Conservation (phyloP, 2,113 vertebrate species). For the Dicrurus megarhynchus region DNA sequence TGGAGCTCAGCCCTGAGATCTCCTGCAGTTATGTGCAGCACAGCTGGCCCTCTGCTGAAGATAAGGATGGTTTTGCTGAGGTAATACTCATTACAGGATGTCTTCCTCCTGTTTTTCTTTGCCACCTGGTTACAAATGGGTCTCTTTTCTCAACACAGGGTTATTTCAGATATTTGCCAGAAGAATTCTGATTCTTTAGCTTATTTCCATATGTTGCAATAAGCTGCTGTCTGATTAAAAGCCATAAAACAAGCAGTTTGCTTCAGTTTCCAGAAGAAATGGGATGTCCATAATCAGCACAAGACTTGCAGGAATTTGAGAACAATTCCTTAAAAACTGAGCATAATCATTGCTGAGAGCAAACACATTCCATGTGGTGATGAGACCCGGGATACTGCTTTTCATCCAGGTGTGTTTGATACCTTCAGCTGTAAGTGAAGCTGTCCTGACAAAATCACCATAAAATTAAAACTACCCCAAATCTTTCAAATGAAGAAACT, state of each 20-base stretch:
- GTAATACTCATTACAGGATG: not conserved
- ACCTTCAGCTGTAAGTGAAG: not conserved
- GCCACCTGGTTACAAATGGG: not conserved
- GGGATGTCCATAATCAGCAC: not conserved
- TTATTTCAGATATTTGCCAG: not conserved
- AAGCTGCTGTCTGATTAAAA: not conserved
- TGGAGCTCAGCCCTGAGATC: not conserved
- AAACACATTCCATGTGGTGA: not conserved
- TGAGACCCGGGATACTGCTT: not conserved
- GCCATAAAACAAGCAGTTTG: not conserved
- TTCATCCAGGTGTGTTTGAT: not conserved
- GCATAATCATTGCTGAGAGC: not conserved
- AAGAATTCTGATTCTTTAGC: not conserved
- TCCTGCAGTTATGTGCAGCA: not conserved
- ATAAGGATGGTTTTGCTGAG: constrained; percentile 4
- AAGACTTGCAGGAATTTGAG: not conserved
- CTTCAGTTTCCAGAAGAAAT: not conserved
- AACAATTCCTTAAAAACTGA: not conserved
- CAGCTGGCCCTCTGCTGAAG: not conserved
- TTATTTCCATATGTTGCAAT: not conserved
- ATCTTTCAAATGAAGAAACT: not conserved
- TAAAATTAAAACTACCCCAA: not conserved
- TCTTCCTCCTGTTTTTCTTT: not conserved
- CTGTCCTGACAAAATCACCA: not conserved
- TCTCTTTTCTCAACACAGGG: not conserved